A percentile compares a stretch with the other conserved stretches of the same genome.
These are phyloP conservation scores for Machimus atricapillus DNA, from an alignment of 2,888 invertebrate genomes.

Conservation along the genomic window DNA sequence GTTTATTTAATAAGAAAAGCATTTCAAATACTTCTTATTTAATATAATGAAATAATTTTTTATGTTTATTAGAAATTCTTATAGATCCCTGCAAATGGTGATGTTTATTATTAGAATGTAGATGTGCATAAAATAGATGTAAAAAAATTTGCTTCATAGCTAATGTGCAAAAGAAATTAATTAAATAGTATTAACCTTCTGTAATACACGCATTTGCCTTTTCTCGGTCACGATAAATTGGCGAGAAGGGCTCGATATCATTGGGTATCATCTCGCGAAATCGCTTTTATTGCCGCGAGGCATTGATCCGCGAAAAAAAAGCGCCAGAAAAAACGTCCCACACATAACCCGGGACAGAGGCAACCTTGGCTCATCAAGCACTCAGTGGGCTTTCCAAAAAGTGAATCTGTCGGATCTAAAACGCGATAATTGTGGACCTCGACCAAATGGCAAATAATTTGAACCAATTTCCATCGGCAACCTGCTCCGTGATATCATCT, in stretches of 20 bases:
- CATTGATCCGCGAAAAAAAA: background rate
- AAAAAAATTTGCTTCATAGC: too few species aligned
- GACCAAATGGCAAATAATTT: slow-evolving; percentile 12
- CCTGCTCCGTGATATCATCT: slow-evolving; percentile 23
- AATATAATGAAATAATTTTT: too few species aligned
- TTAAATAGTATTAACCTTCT: background rate
- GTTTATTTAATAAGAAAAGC: too few species aligned
- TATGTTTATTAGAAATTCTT: too few species aligned
- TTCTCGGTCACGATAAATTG: background rate
- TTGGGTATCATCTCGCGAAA: background rate
- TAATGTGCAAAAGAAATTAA: background rate
- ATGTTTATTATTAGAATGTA: too few species aligned
- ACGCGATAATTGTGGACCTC: slow-evolving; percentile 13
- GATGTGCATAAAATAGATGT: too few species aligned
- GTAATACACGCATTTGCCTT: background rate
- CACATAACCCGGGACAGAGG: background rate
- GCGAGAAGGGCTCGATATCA: background rate
- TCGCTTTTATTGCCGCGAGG: background rate
- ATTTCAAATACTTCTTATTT: too few species aligned
- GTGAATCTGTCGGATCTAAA: background rate
- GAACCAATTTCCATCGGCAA: slow-evolving; percentile 23
- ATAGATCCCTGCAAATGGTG: too few species aligned
- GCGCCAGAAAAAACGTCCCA: background rate
- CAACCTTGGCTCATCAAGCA: background rate
- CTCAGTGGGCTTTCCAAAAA: background rate